Base-by-base conservation (phyloP, 2,113 vertebrate genomes). In the Naja naja region DNA sequence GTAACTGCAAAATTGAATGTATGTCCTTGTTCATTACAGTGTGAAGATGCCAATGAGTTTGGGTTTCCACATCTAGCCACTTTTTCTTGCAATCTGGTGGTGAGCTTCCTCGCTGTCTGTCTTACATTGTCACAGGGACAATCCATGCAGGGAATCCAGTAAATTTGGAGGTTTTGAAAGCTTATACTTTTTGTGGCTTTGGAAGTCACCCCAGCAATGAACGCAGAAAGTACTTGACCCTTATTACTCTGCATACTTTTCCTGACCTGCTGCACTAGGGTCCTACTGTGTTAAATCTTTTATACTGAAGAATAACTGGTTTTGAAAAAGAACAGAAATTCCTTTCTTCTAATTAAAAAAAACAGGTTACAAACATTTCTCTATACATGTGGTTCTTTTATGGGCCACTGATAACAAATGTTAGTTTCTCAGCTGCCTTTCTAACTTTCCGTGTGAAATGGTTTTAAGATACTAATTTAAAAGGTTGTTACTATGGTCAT, bases 401-500 rank as follows among this genome's bases (percentile, higher is more conserved):
- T 89, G 90, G n/a, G 89, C 0, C 5, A 49, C 1, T 20, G 43
- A 54, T 81, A 45, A 81, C 30, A 90, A 53, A 60, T 45, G 27
- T 0, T 0, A 74, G 54, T n/a, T 47, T 91, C 0, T 11, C 87
- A 69, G 22, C 60, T 93, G 81, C 43, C 90, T 91, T 93, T 91
- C 95, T 90, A 47, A 93, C 69, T 2, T 9, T 86, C 93, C 94
- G 2, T 64, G 74, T 94, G 93, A 90, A 69, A 55, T 93, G 39
- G 85, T 39, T 87, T 90, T 92, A 95, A 54, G 9, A 91, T 0
- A 22, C 9, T 2, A 0, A 54, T 93, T 92, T 89, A 87, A 64
- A 91, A 91, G 87, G 34, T 27, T 94, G 56, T 90, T 87, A 89
- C 69, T 94, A 85, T 69, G 34, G 55, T 89, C 55, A 47, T 64